Base-by-base conservation (phyloP, 64 coral and sea anemone genomes). In the Porites australiensis region DNA sequence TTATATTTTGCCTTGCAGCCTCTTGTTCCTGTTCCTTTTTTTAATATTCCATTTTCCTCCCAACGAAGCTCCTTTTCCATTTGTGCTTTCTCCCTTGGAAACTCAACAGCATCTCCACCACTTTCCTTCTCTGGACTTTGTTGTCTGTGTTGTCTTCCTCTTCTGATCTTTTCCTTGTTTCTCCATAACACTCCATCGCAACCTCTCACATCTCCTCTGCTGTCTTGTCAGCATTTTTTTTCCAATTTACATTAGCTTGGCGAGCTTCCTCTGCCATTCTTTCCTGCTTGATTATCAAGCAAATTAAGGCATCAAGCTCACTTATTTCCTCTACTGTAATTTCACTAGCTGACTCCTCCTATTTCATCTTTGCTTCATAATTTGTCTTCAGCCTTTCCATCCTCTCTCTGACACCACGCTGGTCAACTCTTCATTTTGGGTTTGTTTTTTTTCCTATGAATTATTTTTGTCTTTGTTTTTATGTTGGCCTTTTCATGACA, bases 161-260 rank as follows among this genome's bases (percentile, higher is more conserved):
- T 86, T 64, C 83, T 71, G 23, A 68, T 52, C 60, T 70, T 71
- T 86, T 86, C 49, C 44, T 86, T 68, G 82, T 70, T 44, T 86
- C 83, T 14, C 83, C 83, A 86, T 50, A 86, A 71, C 64, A 8
- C 20, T 86, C 64, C 50, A 86, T n/a, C 3, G 64, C 64, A 12
- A 71, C 67, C 16, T 86, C 50, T 70, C 83, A 46, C 83, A 86
- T 86, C 19, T 86, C 44, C 27, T 8, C 27, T 67, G 43, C 83
- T 5, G 64, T 86, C 49, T 86, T 86, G 23, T 86, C 83, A 50
- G 70, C 70, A 11, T 73, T 54, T 50, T 53, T 77, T 18, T 77
- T 77, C 55, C 19, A 18, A 19, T 48, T 18, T 77, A 48, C 75
- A 4, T 77, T 50, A 54, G 75, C 53, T 20, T 77, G 49, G 53